Evolutionary conservation across 2,113 vertebrate genomes (phyloP).

Genomic region (Diadophis punctatus): DNA sequence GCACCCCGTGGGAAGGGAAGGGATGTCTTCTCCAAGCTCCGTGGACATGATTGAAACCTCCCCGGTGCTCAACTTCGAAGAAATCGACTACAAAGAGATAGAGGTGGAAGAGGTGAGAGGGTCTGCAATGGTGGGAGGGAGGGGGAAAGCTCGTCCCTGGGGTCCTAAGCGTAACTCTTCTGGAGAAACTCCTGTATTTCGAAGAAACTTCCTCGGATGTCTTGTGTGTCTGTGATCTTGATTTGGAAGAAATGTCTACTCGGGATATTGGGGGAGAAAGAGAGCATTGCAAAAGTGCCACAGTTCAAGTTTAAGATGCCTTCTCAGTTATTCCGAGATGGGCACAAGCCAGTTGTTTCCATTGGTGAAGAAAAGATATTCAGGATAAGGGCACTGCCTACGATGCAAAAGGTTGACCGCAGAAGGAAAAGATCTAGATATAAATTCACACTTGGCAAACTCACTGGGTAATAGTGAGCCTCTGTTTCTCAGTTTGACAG

Average conservation of each 20-base stretch:
- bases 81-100: slow-evolving; percentile 94
- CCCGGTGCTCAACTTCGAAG: slow-evolving; percentile 93
- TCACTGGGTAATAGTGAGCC: neutral
- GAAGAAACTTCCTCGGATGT: neutral
- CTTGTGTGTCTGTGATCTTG: neutral
- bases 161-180: neutral
- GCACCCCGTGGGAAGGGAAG: slow-evolving; percentile 41
- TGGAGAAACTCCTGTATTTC: neutral
- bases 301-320: neutral
- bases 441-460: neutral
- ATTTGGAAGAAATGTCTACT: neutral
- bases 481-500: neutral
- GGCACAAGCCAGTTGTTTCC: neutral
- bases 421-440: neutral
- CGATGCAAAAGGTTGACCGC: neutral
- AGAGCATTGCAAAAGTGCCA: neutral
- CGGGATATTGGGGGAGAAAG: neutral
- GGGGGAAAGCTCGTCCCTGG: neutral
- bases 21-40: slow-evolving; percentile 76
- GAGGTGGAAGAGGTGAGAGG: slow-evolving; percentile 90
- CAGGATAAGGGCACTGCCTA: neutral
- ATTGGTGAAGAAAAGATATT: neutral
- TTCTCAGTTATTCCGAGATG: neutral
- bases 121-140: neutral
- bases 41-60: slow-evolving; percentile 91